Evolutionary conservation across 2,797 vertebrate species (phyloP).

Genomic region (Nannoperca obscura): DNA sequence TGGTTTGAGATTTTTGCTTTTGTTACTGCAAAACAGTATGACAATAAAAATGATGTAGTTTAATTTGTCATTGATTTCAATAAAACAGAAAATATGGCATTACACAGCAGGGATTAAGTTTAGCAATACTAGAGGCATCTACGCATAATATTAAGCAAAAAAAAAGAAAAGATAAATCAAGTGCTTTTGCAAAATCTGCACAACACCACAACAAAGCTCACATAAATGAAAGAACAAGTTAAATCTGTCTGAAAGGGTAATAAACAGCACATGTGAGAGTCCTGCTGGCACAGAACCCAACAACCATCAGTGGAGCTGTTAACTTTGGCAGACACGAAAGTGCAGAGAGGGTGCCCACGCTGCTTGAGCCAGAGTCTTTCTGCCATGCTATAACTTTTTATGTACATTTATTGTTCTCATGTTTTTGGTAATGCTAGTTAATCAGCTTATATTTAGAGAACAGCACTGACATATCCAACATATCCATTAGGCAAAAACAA

Average conservation of each 20-base stretch:
- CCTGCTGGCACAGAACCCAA: conserved; percentile 21
- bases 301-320: conserved; percentile 31
- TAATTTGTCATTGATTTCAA: neutral
- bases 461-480: neutral
- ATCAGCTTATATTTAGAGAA: neutral
- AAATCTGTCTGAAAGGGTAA: conserved; percentile 15
- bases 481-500: too few species aligned
- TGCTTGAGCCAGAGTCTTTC: conserved; percentile 11
- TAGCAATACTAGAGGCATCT: neutral
- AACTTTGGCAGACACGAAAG: conserved; percentile 14
- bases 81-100: neutral
- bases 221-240: conserved; percentile 15
- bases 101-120: too few species aligned
- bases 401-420: conserved; percentile 13
- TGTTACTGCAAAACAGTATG: neutral
- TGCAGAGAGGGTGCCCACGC: neutral
- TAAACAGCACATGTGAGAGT: conserved; percentile 22
- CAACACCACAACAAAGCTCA: conserved; percentile 1
- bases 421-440: conserved; percentile 15
- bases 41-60: neutral
- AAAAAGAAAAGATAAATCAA: neutral
- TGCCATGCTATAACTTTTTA: neutral
- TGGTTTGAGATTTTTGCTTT: neutral
- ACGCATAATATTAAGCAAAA: neutral
- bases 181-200: conserved; percentile 5